Evolutionary conservation across 2,113 vertebrate species (phyloP).

Genomic region (Nycticorax nycticorax): DNA sequence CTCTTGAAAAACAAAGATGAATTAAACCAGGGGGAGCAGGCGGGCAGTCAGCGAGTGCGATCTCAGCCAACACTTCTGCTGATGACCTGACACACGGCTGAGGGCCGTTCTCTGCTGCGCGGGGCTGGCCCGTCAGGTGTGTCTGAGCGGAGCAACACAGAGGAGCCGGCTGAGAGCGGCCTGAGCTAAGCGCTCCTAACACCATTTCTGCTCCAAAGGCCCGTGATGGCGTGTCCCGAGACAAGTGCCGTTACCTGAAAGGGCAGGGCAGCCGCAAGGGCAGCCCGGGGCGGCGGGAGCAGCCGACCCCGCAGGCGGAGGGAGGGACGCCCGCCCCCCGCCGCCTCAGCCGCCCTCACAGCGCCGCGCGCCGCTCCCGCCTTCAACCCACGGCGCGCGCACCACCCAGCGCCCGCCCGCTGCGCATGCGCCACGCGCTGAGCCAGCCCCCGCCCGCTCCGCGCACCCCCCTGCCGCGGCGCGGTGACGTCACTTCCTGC

Average conservation of each 20-base stretch:
- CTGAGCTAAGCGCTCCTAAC: not conserved
- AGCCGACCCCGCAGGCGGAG: no score
- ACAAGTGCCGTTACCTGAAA: not conserved
- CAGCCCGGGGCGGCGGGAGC: no score
- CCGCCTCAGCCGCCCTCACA: not conserved
- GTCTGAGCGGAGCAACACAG: fast-evolving
- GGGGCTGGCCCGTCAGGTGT: fast-evolving
- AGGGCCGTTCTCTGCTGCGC: not conserved
- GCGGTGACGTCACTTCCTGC: constrained; percentile 43
- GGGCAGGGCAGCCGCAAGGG: not conserved
- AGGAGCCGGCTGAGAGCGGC: fast-evolving
- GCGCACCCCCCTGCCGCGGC: fast-evolving
- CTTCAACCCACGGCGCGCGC: not conserved
- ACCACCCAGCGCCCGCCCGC: no score
- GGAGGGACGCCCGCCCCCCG: not conserved
- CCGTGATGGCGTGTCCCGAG: fast-evolving
- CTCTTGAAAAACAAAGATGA: not conserved
- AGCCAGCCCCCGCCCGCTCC: not conserved
- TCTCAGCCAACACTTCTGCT: no score
- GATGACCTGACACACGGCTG: fast-evolving
- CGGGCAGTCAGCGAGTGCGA: fast-evolving
- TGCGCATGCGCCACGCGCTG: not conserved
- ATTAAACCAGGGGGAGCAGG: not conserved
- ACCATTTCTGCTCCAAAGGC: fast-evolving
- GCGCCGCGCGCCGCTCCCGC: not conserved